A percentile compares a stretch with the other conserved stretches of the same genome.
phyloP scores from a whole-genome alignment of 2,888 invertebrate species.

The Drosophila falleni region DNA sequence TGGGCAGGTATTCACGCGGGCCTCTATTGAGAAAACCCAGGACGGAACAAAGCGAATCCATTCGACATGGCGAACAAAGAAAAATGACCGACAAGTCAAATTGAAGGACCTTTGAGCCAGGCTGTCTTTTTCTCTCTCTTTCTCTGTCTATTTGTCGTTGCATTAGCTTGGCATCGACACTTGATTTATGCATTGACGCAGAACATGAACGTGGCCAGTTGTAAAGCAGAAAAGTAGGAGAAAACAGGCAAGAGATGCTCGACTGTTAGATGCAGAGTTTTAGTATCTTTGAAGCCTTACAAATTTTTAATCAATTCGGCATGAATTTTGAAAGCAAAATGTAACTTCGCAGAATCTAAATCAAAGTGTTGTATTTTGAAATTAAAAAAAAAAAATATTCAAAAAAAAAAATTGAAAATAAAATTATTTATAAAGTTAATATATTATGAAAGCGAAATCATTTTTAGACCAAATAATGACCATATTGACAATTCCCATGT shows the following conservation, averaged over 20 bases:
- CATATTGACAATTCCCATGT: too few relatives aligned
- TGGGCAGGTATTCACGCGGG: conserved; percentile 13
- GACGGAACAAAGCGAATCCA: conserved; percentile 7
- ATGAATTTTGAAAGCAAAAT: too few relatives aligned
- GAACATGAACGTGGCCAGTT: conserved; percentile 16
- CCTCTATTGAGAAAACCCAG: not conserved
- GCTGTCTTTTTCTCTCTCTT: not conserved
- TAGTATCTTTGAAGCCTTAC: too few relatives aligned
- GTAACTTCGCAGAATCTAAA: too few relatives aligned
- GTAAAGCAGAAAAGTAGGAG: not conserved
- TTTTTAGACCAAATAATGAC: too few relatives aligned
- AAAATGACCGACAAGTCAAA: conserved; percentile 52
- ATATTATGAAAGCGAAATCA: too few relatives aligned
- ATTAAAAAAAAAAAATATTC: too few relatives aligned
- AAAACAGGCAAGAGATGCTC: not conserved
- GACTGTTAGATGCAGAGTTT: not conserved
- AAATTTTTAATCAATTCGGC: too few relatives aligned
- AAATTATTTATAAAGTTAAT: too few relatives aligned
- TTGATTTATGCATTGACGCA: conserved; percentile 53
- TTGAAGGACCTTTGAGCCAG: conserved; percentile 28
- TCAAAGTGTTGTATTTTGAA: too few relatives aligned
- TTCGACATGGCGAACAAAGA: conserved; percentile 42
- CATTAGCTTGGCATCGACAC: conserved; percentile 27
- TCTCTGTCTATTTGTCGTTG: not conserved
- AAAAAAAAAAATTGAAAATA: too few relatives aligned